Evolutionary conservation across 2,888 invertebrate species (phyloP).

Genomic region (Ophonus ardosiacus): DNA sequence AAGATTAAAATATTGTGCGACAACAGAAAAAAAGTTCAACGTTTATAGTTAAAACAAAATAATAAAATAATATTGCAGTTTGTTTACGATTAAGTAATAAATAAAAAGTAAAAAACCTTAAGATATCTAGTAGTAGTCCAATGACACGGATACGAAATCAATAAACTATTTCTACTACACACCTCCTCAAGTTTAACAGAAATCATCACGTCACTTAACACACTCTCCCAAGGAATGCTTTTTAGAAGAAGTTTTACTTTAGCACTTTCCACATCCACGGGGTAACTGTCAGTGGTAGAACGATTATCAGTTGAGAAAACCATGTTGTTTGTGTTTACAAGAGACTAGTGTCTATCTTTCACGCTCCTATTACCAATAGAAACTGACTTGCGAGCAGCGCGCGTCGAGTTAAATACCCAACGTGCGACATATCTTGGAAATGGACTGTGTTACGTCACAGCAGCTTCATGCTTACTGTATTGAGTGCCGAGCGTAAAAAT

Average conservation of each 20-base stretch:
- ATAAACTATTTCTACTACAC: not conserved
- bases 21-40: no score
- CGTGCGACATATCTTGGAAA: conserved; percentile 58
- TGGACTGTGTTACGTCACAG: conserved; percentile 48
- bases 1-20: no score
- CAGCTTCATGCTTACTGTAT: not conserved
- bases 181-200: conserved; percentile 53
- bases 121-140: not conserved
- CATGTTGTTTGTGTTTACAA: conserved; percentile 54
- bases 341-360: conserved; percentile 41
- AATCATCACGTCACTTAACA: conserved; percentile 59
- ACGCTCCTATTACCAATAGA: conserved; percentile 34
- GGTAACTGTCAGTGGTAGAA: conserved; percentile 47
- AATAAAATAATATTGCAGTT: not conserved
- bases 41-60: not conserved
- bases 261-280: conserved; percentile 45
- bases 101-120: not conserved
- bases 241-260: conserved; percentile 52
- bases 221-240: conserved; percentile 56
- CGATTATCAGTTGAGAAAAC: conserved; percentile 54
- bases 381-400: conserved; percentile 48
- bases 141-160: not conserved
- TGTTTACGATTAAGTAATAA: not conserved
- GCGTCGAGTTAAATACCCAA: conserved; percentile 53
- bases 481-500: conserved; percentile 48